A percentile compares a stretch with the other conserved stretches of the same genome.
phyloP scores from a whole-genome alignment of 2,888 invertebrate genomes.

The Himalopsyche anomala region DNA sequence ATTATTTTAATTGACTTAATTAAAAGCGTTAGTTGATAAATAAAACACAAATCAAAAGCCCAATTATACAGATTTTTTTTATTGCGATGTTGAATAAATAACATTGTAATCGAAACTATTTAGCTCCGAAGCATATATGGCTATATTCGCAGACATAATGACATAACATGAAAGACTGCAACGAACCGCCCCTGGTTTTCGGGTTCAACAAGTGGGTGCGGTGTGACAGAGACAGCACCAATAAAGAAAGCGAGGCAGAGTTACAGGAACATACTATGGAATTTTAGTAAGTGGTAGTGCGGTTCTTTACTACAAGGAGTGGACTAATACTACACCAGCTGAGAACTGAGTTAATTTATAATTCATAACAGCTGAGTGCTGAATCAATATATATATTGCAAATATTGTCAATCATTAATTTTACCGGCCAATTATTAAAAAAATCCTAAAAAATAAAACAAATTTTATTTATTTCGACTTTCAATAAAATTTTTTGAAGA shows the following conservation, averaged over 20 bases:
- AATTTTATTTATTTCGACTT: too few species aligned
- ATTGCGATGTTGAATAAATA: not conserved
- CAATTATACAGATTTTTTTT: too few species aligned
- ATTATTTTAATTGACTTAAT: too few species aligned
- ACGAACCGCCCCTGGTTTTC: slow-evolving; percentile 32
- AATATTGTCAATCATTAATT: too few species aligned
- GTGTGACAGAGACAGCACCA: not conserved
- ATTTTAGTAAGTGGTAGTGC: slow-evolving; percentile 35
- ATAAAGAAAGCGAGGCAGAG: not conserved
- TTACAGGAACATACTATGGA: slow-evolving; percentile 6
- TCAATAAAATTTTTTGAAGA: too few species aligned
- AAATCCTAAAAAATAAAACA: too few species aligned
- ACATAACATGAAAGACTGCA: not conserved
- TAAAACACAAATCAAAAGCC: too few species aligned
- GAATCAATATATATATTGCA: not conserved
- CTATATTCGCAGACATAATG: too few species aligned
- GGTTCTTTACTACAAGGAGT: slow-evolving; percentile 18
- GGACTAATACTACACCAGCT: slow-evolving; percentile 39
- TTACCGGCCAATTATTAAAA: too few species aligned
- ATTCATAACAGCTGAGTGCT: slow-evolving; percentile 1
- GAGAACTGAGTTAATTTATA: not conserved
- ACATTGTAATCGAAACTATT: not conserved
- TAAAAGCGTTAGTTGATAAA: too few species aligned
- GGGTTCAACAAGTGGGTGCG: slow-evolving; percentile 43
- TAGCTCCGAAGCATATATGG: too few species aligned